phyloP scores from a whole-genome alignment of 2,113 vertebrate genomes.

The Gorsachius goisagi region DNA sequence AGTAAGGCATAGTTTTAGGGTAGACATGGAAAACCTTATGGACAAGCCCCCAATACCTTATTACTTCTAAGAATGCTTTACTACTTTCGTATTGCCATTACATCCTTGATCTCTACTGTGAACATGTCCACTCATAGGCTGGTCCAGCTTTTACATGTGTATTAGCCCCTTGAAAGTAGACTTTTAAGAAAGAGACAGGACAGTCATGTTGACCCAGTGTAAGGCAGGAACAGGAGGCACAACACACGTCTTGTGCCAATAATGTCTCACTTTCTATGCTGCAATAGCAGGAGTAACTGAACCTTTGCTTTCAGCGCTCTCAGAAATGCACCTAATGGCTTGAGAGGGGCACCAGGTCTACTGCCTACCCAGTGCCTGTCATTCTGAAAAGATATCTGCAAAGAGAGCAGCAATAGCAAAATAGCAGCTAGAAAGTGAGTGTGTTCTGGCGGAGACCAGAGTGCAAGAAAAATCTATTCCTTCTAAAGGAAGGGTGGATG shows the following conservation, averaged over 20 bases:
- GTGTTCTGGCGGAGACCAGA: not conserved
- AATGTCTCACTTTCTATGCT: not conserved
- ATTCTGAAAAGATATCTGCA: not conserved
- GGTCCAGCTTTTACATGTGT: not conserved
- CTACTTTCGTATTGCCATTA: not conserved
- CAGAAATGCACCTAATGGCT: not conserved
- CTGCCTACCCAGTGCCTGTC: not conserved
- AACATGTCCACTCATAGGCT: not conserved
- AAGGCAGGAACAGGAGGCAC: not conserved
- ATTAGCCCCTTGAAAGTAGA: not conserved
- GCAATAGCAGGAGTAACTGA: not conserved
- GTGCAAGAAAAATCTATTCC: not conserved
- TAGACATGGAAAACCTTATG: not conserved
- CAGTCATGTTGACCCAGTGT: not conserved
- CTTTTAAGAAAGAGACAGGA: not conserved
- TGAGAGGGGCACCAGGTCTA: not conserved
- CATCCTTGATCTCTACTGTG: not conserved
- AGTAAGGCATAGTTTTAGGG: not conserved
- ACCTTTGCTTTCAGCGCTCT: not conserved
- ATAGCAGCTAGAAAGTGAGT: not conserved
- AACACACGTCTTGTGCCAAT: not conserved
- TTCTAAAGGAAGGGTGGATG: not conserved
- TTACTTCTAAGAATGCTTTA: not conserved
- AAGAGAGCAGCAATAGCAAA: not conserved
- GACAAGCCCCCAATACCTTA: accelerated